Percentiles rank a stretch among this genome's conserved stretches.
Evolutionary conservation across 2,113 vertebrate genomes (phyloP).

Genomic region (Diadophis punctatus): DNA sequence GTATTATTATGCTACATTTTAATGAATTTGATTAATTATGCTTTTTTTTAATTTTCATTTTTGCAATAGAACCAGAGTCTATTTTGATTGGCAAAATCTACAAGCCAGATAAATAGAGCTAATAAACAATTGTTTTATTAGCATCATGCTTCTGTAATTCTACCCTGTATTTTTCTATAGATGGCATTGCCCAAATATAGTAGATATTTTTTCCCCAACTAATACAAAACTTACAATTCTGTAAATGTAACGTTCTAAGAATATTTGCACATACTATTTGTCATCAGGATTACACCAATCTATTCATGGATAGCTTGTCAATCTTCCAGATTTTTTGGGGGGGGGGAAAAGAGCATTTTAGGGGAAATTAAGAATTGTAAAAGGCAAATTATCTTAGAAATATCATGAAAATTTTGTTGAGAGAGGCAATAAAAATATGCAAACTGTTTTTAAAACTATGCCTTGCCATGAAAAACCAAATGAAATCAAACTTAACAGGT

Average conservation of each 20-base stretch:
- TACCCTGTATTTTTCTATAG: background rate
- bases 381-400: background rate
- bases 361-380: background rate
- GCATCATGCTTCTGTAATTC: background rate
- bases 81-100: background rate
- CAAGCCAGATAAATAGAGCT: background rate
- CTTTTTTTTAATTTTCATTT: background rate
- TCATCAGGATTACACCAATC: background rate
- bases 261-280: background rate
- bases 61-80: background rate
- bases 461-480: background rate
- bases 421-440: background rate
- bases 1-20: background rate
- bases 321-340: background rate
- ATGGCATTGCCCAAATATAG: background rate
- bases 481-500: background rate
- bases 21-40: background rate
- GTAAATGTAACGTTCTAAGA: background rate
- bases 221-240: background rate
- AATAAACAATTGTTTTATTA: background rate
- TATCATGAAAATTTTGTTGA: background rate
- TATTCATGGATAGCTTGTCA: background rate
- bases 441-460: background rate
- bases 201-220: background rate
- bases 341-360: background rate